phyloP scores from a whole-genome alignment of 2,888 invertebrate species.

The Ypsolopha scabrella region DNA sequence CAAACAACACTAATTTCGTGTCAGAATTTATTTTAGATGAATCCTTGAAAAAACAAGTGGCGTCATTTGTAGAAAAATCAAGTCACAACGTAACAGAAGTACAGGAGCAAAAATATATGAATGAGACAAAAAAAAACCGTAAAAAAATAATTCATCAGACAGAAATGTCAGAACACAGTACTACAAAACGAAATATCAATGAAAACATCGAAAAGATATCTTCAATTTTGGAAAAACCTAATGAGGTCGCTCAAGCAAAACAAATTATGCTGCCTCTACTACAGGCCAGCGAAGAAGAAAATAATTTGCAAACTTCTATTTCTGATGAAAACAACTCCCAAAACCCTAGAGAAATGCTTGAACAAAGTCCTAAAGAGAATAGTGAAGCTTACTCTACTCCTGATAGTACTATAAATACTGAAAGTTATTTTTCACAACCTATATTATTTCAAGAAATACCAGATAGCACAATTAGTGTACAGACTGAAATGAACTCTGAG shows the following conservation, averaged over 20 bases:
- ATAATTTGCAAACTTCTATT: constrained; percentile 19
- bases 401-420: constrained; percentile 44
- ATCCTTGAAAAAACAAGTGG: constrained; percentile 8
- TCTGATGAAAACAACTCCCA: constrained; percentile 10
- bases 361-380: constrained; percentile 9
- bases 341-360: constrained; percentile 6
- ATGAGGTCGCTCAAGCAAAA: constrained; percentile 1
- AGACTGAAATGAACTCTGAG: constrained; percentile 29
- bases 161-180: too few relatives aligned
- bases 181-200: too few relatives aligned
- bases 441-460: constrained; percentile 13
- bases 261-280: too few relatives aligned
- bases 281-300: neutral
- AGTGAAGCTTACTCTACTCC: constrained; percentile 27
- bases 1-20: neutral
- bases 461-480: constrained; percentile 38
- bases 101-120: too few relatives aligned
- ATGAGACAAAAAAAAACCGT: too few relatives aligned
- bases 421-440: constrained; percentile 9
- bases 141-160: too few relatives aligned
- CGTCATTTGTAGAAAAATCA: too few relatives aligned
- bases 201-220: too few relatives aligned
- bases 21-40: constrained; percentile 13
- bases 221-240: neutral
- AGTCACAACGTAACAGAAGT: too few relatives aligned